Evolutionary conservation across 2,888 invertebrate species (phyloP), one percentile per base, ranked within the genome.

Genomic region (Pristionchus entomophagus): DNA sequence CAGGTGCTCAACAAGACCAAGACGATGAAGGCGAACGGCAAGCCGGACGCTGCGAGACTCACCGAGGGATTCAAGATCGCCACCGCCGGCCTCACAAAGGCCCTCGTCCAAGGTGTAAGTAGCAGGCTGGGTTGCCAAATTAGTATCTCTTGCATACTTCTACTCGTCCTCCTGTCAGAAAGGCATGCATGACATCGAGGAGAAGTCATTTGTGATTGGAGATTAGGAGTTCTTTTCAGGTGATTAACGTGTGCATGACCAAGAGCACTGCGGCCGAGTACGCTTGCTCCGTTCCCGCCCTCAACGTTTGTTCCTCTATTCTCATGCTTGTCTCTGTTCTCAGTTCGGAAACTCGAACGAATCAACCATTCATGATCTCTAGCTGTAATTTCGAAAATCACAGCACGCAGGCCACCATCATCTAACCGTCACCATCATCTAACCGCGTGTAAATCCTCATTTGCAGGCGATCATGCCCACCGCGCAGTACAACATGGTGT

Each of bases 1-100:
- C 22, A 80, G 78, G 78, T 80, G 14, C 29, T 22, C 8, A n/a
- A 80, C 10, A 80, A 80, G 8, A 32, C 51, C 0, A 17, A 22
- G 17, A 51, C 51, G 19, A 80, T 80, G 78, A 80, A 80, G 78
- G 51, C 26, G 51, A 51, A 51, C 51, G 26, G 26, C 32, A 80
- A 80, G 51, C 26, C 29, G 0, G 14, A 80, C 8, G n/a, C 19
- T 4, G 51, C 49, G 5, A 6, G 2, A 17, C 5, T 51, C 14
- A 80, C 22, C 1, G 51, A 80, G 35, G 78, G 78, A 80, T 80
- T 51, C 78, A 80, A 65, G 35, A 65, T 65, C 65, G 65, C 65
- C 35, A 65, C 35, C 32, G 65, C 65, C 35, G 65, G 65, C 14
- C 65, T 65, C 29, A 65, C 65, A 5, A 65, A 65, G 65, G 32